These are phyloP conservation scores for Eira barbara DNA, from an alignment of 2,113 vertebrate species.

Conservation along the genomic window DNA sequence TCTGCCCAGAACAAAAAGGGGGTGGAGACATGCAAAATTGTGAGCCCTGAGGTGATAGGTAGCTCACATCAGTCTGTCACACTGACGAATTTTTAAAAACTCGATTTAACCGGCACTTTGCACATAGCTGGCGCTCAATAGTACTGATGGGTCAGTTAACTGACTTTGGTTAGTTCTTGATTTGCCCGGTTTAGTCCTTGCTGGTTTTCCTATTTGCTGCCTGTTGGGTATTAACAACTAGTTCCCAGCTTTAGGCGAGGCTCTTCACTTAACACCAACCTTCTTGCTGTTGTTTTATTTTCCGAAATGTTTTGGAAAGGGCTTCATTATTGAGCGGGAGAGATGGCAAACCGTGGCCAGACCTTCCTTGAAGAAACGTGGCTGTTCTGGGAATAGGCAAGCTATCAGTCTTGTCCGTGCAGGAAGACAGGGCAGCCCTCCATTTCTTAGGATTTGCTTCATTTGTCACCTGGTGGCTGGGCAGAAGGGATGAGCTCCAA, in stretches of 20 bases:
- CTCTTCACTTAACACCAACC: not conserved
- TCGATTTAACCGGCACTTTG: not conserved
- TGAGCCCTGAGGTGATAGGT: not conserved
- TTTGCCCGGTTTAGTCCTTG: not conserved
- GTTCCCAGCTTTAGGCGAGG: not conserved
- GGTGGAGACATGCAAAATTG: not conserved
- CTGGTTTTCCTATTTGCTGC: not conserved
- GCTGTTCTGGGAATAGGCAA: not conserved
- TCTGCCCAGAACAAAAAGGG: not conserved
- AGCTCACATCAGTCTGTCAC: not conserved
- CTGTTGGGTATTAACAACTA: not conserved
- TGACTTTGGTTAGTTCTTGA: not conserved
- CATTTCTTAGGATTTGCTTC: not conserved
- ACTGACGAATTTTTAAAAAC: not conserved
- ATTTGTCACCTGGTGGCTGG: not conserved
- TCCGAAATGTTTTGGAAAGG: not conserved
- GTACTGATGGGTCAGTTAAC: not conserved
- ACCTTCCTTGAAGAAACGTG: not conserved
- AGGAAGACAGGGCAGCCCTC: not conserved
- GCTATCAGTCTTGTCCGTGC: accelerated
- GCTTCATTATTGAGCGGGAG: not conserved
- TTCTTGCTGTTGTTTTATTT: not conserved
- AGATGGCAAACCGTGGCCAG: not conserved
- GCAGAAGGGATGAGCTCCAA: not conserved
- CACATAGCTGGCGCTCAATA: not conserved